phyloP scores from a whole-genome alignment of 1,140 invertebrate genomes.

The Olivierus martensii region DNA sequence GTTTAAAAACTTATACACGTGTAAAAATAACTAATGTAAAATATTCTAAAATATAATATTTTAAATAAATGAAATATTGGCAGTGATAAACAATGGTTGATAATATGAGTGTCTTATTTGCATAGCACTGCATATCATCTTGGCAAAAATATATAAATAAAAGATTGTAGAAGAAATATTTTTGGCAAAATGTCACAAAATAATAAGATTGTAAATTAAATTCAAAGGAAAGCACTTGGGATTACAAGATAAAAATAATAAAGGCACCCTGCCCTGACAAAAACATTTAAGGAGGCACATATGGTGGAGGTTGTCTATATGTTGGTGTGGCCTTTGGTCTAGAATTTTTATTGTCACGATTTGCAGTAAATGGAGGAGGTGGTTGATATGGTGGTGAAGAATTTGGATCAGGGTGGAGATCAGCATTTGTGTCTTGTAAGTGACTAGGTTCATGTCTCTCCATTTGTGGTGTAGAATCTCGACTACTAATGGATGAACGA shows the following conservation, averaged over 20 bases:
- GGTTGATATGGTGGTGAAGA: conserved; percentile 49
- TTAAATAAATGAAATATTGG: no score
- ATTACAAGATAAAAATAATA: no score
- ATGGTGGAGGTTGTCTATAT: conserved; percentile 78
- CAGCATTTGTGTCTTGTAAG: conserved; percentile 26
- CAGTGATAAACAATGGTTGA: no score
- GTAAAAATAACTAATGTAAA: no score
- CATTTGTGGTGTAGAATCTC: conserved; percentile 37
- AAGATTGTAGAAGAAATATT: neutral
- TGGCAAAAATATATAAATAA: neutral
- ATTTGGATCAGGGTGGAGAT: conserved; percentile 12
- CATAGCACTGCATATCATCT: no score
- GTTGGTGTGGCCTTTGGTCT: conserved; percentile 65
- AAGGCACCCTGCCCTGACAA: neutral
- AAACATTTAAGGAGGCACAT: conserved; percentile 67
- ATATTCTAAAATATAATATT: no score
- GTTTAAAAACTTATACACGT: no score
- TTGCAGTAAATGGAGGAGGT: conserved; percentile 61
- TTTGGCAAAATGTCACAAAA: neutral
- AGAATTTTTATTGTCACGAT: conserved; percentile 41
- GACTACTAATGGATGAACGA: conserved; percentile 36
- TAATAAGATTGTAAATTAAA: neutral
- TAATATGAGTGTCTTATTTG: no score
- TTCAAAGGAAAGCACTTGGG: neutral
- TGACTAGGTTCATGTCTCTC: conserved; percentile 24